Base-by-base conservation (phyloP, 2,113 vertebrate species). In the Morone chrysops region DNA sequence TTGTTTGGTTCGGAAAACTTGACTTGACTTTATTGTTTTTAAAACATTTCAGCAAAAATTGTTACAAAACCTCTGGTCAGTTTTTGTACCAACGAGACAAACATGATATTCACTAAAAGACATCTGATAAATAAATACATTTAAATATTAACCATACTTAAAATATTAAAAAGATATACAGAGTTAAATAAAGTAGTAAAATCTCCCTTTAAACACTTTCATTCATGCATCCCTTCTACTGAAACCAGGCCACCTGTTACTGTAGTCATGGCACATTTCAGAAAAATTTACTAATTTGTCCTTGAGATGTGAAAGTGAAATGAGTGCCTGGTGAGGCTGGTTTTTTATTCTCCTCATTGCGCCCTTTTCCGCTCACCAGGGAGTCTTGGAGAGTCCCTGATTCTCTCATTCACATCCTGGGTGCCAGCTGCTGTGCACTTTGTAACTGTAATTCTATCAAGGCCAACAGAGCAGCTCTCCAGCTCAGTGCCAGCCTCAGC, bases 361-460 rank as follows among this genome's bases (percentile, higher is more conserved):
- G 70, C 54, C 59, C 82, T 75, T 84, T 92, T 70, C 48, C 6
- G 0, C 76, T 78, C 70, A 85, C 51, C 40, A 48, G 66, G 84
- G 67, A 86, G 59, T 70, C 41, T 56, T 54, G 87, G 90, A 92
- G 90, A 92, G 89, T 92, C 90, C 90, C 90, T 65, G 47, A 70
- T 54, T 90, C 80, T 88, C 72, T 85, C 86, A 78, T 48, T 59
- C 69, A 70, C 77, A 80, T 90, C 86, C 85, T 60, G 63, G 85
- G 90, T 92, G 86, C 80, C 79, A 11, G 76, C 87, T 66, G 61
- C 77, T 54, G 50, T 48, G 50, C 74, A 70, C 81, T 81, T 48
- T 79, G 54, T 45, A 63, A 71, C 67, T 74, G 83, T 83, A 89
- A 81, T 85, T 84, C 59, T 63, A 60, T 88, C 75, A 75, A 78